Percentiles rank a stretch among this genome's conserved stretches.
These are phyloP conservation scores for Amitus sp. DNA, from an alignment of 2,888 invertebrate species.

Conservation along the genomic window DNA sequence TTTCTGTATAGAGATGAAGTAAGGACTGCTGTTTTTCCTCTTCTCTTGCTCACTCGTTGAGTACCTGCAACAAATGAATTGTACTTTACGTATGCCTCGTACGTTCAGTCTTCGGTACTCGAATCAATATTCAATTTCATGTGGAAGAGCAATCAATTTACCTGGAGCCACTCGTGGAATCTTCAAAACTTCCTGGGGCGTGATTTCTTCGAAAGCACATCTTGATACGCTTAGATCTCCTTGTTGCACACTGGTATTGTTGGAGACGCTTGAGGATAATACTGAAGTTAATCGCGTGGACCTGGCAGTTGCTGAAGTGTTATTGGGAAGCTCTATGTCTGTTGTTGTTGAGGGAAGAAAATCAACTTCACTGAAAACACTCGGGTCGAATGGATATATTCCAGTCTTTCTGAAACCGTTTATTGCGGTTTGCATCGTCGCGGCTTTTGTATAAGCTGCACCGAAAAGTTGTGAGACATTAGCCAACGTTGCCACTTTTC, in stretches of 20 bases:
- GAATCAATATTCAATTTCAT: too few relatives aligned
- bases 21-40: neutral
- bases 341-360: conserved; percentile 34
- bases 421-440: conserved; percentile 43
- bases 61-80: neutral
- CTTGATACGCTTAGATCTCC: neutral
- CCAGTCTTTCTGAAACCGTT: conserved; percentile 49
- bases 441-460: conserved; percentile 45
- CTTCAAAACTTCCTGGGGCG: neutral
- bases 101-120: too few relatives aligned
- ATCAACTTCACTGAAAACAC: conserved; percentile 42
- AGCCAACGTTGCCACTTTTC: conserved; percentile 41
- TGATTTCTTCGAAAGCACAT: neutral
- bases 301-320: neutral
- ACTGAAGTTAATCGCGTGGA: too few relatives aligned
- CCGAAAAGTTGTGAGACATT: conserved; percentile 47
- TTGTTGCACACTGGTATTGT: neutral
- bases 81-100: neutral
- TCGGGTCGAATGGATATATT: conserved; percentile 44
- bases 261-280: neutral
- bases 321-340: neutral
- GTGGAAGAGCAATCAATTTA: too few relatives aligned
- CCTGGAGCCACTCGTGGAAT: neutral
- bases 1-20: neutral
- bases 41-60: neutral